Base-by-base conservation (phyloP, 1,140 invertebrate species). In the Mactra quadrangularis region DNA sequence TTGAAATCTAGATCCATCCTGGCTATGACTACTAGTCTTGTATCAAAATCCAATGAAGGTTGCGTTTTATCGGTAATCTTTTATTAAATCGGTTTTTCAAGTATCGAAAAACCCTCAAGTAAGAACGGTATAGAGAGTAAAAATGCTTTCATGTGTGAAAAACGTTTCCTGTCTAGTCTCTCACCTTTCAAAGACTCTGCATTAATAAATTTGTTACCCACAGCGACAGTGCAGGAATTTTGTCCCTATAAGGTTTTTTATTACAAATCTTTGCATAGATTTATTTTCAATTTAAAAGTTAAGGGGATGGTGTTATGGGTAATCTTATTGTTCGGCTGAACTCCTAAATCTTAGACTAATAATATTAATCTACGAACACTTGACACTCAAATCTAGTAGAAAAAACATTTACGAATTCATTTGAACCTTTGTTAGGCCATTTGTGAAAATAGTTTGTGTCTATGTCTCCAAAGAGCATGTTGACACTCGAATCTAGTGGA, bases 191-290 rank as follows among this genome's bases (percentile, higher is more conserved):
- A 50, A 50, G 9, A 53, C 29, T 52, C 31, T 71, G 68, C 68
- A 29, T 53, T 52, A 71, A n/a, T 27, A 52, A 50, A 50, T 71
- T n/a, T 22, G 68, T 53, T 52, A 45, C 68, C 68, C 50, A 52
- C 29, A 25, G 68, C 45, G 35, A 71, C 29, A 1, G 27, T 31
- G 27, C 19, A 17, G 29, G 45, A 71, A 71, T 35, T 71, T 52
- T 50, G 35, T 59, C 29, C 19, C 13, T 52, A 52, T 53, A 41
- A 25, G 45, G 45, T 71, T 50, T 71, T 53, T 52, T 53, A 6
- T 22, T 6, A 15, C 15, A 41, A n/a, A n/a, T n/a, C 31, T 41
- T 19, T 25, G n/a, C 68, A 71, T 71, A 71, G 52, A 71, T 71
- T 71, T 71, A 25, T 31, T 25, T 17, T n/a, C 50, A 33, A 52